Percentiles rank a stretch among this genome's conserved stretches.
Conservation (phyloP, 2,888 invertebrate genomes). For the Adineta ricciae region DNA sequence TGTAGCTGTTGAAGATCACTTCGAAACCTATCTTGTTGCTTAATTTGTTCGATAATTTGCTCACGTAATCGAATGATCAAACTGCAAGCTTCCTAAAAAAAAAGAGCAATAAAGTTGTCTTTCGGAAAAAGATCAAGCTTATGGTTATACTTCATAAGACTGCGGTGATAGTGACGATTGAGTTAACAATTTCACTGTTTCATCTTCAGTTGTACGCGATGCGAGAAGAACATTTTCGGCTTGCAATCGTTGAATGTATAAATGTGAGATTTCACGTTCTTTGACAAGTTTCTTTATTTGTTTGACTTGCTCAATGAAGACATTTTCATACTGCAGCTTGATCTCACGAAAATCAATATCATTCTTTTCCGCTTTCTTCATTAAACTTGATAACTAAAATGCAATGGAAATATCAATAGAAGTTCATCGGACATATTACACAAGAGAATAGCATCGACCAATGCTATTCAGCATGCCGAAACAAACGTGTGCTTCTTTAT, state of each 20-base stretch:
- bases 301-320: not conserved
- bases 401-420: not conserved
- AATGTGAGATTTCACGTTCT: conserved; percentile 2
- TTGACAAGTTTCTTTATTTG: not conserved
- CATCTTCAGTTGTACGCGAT: not conserved
- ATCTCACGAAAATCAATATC: not conserved
- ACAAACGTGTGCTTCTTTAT: too few relatives aligned
- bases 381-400: conserved; percentile 10
- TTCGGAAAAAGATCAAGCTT: too few relatives aligned
- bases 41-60: not conserved
- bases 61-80: not conserved
- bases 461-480: too few relatives aligned
- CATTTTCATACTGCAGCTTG: not conserved
- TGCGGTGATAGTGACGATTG: not conserved
- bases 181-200: not conserved
- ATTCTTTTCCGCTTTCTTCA: not conserved
- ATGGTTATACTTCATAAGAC: not conserved
- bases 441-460: too few relatives aligned
- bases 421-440: too few relatives aligned
- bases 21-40: not conserved
- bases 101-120: not conserved
- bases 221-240: not conserved
- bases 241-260: not conserved
- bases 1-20: not conserved
- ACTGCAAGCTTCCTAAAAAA: not conserved